Conservation (phyloP, 2,888 invertebrate genomes). For the Syrphus vitripennis region DNA sequence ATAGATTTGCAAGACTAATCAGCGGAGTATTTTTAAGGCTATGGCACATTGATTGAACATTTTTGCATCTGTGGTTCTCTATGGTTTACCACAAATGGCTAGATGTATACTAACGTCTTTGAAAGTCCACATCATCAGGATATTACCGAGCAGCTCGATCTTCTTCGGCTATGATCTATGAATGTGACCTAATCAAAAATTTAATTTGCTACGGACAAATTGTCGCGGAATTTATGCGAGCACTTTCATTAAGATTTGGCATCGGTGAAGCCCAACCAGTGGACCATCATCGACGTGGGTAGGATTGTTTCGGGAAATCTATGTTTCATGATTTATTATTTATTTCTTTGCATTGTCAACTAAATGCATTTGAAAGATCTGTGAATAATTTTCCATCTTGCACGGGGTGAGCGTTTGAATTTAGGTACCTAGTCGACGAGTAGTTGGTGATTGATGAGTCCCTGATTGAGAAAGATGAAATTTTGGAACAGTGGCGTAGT, state of each 20-base stretch:
- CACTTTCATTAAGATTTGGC: slow-evolving; percentile 51
- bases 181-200: slow-evolving; percentile 60
- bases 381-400: slow-evolving; percentile 57
- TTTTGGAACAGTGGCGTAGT: slow-evolving; percentile 41
- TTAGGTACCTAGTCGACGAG: slow-evolving; percentile 36
- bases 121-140: slow-evolving; percentile 18
- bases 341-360: slow-evolving; percentile 21
- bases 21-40: slow-evolving; percentile 8
- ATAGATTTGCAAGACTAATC: slow-evolving; percentile 56
- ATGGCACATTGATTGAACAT: slow-evolving; percentile 42
- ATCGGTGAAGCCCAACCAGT: neutral
- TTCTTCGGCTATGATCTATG: slow-evolving; percentile 33
- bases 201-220: slow-evolving; percentile 42
- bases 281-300: slow-evolving; percentile 10
- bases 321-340: slow-evolving; percentile 1
- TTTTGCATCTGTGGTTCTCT: neutral
- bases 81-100: neutral
- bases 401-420: slow-evolving; percentile 34
- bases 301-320: slow-evolving; percentile 22
- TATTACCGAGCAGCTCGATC: slow-evolving; percentile 22
- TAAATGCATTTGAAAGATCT: slow-evolving; percentile 34
- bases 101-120: neutral
- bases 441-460: slow-evolving; percentile 55
- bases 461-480: slow-evolving; percentile 27
- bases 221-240: slow-evolving; percentile 39